Evolutionary conservation across 1,140 invertebrate genomes (phyloP).

Genomic region (Dendroctonus ponderosae): DNA sequence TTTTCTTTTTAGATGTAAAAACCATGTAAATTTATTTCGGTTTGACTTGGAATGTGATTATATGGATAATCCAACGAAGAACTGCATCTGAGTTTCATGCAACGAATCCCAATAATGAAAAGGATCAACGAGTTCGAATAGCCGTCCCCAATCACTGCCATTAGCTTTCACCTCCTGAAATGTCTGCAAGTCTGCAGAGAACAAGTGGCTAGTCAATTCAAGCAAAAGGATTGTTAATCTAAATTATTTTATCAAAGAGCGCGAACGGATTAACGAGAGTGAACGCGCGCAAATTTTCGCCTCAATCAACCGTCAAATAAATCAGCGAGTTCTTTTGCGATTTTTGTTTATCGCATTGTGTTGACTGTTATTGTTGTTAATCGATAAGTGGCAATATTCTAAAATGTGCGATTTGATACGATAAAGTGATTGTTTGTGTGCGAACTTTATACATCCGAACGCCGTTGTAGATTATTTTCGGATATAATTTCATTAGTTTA

Average conservation of each 20-base stretch:
- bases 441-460: too few species aligned
- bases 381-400: too few species aligned
- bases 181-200: constrained; percentile 17
- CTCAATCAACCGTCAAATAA: background rate
- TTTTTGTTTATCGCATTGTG: too few species aligned
- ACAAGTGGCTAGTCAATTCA: constrained; percentile 23
- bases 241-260: constrained; percentile 25
- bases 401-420: too few species aligned
- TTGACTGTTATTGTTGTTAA: too few species aligned
- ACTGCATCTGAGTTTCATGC: background rate
- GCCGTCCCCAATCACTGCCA: constrained; percentile 20
- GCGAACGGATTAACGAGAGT: constrained; percentile 7
- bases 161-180: constrained; percentile 32
- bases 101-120: background rate
- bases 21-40: too few species aligned
- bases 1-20: too few species aligned
- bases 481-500: too few species aligned
- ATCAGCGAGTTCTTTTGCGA: too few species aligned
- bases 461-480: too few species aligned
- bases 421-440: too few species aligned
- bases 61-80: background rate
- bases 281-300: constrained; percentile 5
- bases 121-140: constrained; percentile 21
- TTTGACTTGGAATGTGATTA: too few species aligned
- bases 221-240: constrained; percentile 31